Base-by-base conservation (phyloP, 92 coral and sea anemone genomes). In the Siderastrea radians region DNA sequence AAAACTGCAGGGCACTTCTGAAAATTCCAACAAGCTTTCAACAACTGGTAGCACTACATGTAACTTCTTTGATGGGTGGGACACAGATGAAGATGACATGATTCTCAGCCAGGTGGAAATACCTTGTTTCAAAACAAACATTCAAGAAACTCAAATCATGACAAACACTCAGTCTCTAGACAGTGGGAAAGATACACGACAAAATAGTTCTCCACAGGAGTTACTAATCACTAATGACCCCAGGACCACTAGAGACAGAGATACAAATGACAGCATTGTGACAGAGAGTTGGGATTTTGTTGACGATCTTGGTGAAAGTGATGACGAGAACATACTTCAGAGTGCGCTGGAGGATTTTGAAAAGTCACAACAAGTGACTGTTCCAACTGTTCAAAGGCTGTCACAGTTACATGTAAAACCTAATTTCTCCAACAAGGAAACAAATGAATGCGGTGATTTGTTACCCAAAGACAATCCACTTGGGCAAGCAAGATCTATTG, bases 231-330 rank as follows among this genome's bases (percentile, higher is more conserved):
- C 55, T 15, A 55, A 45, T 43, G 46, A 12, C 47, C 50, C 65
- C 19, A n/a, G 63, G 7, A 76, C 47, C 15, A 11, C 52, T n/a
- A 46, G 38, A 50, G 51, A 68, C 64, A 68, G 52, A 6, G 46
- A 80, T 68, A 12, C 49, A 72, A 74, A 86, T 50, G 81, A 77
- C 55, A 82, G 80, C 49, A 81, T 93, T 49, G 90, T 90, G 3
- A 93, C 93, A 17, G 96, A 93, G 53, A 84, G 84, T 77, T 95
- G 98, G 98, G 95, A 95, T 52, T 90, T 95, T 75, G 87, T 84
- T 6, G 94, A 93, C 46, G 95, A 75, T 7, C 63, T 79, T 53
- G 88, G 85, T 11, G 85, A 83, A 6, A 81, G 58, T 68, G 93
- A 86, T 47, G 98, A 93, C 62, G 95, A 94, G 47, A 52, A 72